Evolutionary conservation across 2,797 vertebrate species (phyloP).

Genomic region (Anisognathus igniventris): DNA sequence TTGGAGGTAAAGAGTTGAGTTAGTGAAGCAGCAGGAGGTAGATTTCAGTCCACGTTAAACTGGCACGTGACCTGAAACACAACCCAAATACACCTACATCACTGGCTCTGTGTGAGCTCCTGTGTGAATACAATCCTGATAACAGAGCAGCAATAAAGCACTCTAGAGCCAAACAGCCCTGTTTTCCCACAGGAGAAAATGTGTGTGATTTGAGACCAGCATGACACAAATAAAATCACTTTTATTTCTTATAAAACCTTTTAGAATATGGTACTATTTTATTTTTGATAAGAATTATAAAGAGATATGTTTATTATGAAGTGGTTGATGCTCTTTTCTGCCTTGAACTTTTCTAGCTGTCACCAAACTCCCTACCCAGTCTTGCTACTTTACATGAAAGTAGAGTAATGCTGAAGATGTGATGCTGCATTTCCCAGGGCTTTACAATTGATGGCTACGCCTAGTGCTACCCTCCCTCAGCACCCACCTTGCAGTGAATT

Average conservation of each 20-base stretch:
- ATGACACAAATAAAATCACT: constrained; percentile 36
- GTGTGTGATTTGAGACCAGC: constrained; percentile 47
- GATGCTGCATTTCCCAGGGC: constrained; percentile 32
- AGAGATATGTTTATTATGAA: background rate
- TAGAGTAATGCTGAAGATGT: constrained; percentile 41
- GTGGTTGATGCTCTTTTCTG: background rate
- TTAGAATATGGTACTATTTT: background rate
- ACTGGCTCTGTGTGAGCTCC: background rate
- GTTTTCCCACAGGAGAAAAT: constrained; percentile 26
- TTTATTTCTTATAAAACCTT: constrained; percentile 48
- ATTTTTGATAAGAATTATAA: background rate
- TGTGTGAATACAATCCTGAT: constrained; percentile 10
- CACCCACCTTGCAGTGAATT: constrained; percentile 24
- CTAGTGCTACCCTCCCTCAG: background rate
- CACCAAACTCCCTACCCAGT: background rate
- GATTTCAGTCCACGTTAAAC: constrained; percentile 29
- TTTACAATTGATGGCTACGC: constrained; percentile 27
- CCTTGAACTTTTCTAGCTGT: background rate
- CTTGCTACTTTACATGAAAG: constrained; percentile 8
- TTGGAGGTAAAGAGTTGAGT: background rate
- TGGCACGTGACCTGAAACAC: constrained; percentile 9
- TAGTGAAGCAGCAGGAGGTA: constrained; percentile 33
- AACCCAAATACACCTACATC: background rate
- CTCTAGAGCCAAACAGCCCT: background rate
- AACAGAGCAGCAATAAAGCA: constrained; percentile 21